A percentile compares a stretch with the other conserved stretches of the same genome.
These are phyloP conservation scores for Chitala chitala DNA, from an alignment of 2,113 vertebrate species.

Conservation along the genomic window DNA sequence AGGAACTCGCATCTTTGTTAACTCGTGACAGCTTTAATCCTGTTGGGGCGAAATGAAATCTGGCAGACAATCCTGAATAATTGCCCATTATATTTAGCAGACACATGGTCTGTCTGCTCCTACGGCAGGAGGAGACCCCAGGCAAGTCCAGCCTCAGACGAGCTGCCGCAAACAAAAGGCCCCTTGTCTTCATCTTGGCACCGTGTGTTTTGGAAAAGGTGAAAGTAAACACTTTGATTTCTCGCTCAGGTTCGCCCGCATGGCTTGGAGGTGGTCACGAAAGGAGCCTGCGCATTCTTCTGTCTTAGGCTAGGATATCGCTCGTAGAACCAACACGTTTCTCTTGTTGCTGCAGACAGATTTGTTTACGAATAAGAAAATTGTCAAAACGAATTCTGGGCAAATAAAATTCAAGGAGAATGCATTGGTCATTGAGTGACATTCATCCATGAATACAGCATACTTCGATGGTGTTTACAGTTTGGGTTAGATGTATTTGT, in stretches of 20 bases:
- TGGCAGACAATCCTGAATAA: slow-evolving; percentile 3
- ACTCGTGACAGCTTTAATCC: background rate
- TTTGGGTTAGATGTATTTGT: too few species aligned
- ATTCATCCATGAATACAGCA: background rate
- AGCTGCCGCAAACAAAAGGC: background rate
- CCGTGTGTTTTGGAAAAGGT: background rate
- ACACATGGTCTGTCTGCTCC: background rate
- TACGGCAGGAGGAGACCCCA: background rate
- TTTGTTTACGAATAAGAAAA: background rate
- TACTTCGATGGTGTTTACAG: too few species aligned
- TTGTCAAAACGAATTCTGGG: background rate
- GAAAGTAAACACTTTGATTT: background rate
- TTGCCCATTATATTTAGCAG: background rate
- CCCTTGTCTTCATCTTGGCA: background rate
- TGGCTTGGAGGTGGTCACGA: background rate
- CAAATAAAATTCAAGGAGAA: slow-evolving; percentile 4
- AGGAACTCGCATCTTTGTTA: background rate
- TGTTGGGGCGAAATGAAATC: background rate
- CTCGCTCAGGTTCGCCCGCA: background rate
- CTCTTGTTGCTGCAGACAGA: background rate
- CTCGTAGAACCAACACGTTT: background rate
- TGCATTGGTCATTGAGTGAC: background rate
- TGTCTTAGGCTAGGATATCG: background rate
- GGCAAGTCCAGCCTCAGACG: background rate
- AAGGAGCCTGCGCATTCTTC: background rate